Conservation (phyloP, 53 echinoderm and acorn worm species). For the Mesocentrotus franciscanus region DNA sequence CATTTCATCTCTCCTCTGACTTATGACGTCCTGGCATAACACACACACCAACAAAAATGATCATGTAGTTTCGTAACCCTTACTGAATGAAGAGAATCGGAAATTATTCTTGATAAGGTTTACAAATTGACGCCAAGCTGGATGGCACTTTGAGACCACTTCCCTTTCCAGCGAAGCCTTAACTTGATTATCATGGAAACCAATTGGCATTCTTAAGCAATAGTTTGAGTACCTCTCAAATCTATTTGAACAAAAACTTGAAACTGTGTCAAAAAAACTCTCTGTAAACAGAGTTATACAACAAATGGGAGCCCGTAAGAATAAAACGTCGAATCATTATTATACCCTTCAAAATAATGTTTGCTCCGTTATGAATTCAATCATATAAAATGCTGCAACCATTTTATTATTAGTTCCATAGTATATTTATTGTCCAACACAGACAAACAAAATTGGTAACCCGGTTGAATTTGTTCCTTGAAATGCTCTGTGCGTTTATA, state of each 20-base stretch:
- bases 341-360: neutral
- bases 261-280: neutral
- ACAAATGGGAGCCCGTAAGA: neutral
- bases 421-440: too few relatives aligned
- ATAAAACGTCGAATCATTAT: neutral
- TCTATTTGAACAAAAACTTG: neutral
- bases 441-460: too few relatives aligned
- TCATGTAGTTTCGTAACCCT: neutral
- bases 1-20: too few relatives aligned
- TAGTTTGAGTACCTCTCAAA: neutral
- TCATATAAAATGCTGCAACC: too few relatives aligned
- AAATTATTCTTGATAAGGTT: constrained; percentile 9
- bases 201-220: neutral
- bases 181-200: constrained; percentile 13
- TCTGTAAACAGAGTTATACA: neutral
- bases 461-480: too few relatives aligned
- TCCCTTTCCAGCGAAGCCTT: neutral
- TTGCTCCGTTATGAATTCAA: too few relatives aligned
- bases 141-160: neutral
- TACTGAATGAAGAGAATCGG: neutral
- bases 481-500: too few relatives aligned
- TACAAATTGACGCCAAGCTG: neutral
- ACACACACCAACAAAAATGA: neutral
- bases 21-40: too few relatives aligned
- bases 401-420: too few relatives aligned